Evolutionary conservation across 2,888 invertebrate genomes (phyloP).

Genomic region (Dioctria linearis): DNA sequence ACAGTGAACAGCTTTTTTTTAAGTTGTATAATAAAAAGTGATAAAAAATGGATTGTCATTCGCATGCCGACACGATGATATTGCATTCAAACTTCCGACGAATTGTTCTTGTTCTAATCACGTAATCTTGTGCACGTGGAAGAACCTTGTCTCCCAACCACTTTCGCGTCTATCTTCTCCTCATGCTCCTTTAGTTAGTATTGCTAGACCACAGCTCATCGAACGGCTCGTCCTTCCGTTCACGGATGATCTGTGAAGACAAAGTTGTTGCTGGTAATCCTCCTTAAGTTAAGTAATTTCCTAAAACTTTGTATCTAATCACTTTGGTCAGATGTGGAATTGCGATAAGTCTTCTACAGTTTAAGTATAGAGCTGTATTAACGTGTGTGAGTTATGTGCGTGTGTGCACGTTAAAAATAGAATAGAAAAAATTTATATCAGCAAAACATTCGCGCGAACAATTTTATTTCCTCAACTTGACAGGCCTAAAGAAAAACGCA

Average conservation of each 20-base stretch:
- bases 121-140: no score
- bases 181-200: no score
- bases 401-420: not conserved
- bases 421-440: not conserved
- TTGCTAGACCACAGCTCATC: not conserved
- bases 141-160: no score
- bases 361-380: no score
- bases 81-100: no score
- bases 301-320: slow-evolving; percentile 45
- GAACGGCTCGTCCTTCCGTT: not conserved
- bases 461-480: not conserved
- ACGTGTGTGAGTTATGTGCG: no score
- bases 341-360: not conserved
- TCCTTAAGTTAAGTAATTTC: slow-evolving; percentile 3
- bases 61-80: no score
- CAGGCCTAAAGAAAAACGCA: not conserved
- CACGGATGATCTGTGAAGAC: not conserved
- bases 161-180: no score
- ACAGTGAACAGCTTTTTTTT: no score
- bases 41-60: no score
- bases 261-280: not conserved
- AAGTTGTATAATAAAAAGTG: no score
- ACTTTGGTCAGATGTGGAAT: slow-evolving; percentile 14
- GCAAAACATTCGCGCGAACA: not conserved
- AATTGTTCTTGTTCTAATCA: no score